phyloP scores from a whole-genome alignment of 2,888 invertebrate genomes.

The Eristalinus aeneus region DNA sequence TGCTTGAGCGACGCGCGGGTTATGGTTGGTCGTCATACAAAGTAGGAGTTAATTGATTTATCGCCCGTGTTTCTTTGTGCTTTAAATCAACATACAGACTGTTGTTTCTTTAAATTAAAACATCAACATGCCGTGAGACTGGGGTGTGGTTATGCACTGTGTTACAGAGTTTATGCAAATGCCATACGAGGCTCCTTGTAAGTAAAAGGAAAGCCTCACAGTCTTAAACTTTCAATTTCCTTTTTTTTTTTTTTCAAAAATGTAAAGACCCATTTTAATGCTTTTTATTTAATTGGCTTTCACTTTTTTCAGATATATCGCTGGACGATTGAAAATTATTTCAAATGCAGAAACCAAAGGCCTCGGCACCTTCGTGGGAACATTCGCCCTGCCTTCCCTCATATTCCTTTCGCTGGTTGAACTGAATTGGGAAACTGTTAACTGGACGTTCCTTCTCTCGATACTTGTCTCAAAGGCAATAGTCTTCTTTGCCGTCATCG shows the following conservation, averaged over 20 bases:
- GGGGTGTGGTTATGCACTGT: no score
- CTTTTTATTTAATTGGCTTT: neutral
- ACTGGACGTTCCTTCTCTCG: constrained; percentile 94
- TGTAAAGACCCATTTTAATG: neutral
- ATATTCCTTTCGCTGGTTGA: constrained; percentile 95
- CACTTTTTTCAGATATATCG: constrained; percentile 85
- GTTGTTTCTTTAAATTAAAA: no score
- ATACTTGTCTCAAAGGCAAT: constrained; percentile 92
- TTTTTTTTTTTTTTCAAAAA: no score
- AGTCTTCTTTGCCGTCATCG: constrained; percentile 90
- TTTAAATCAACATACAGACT: no score
- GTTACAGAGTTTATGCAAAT: no score
- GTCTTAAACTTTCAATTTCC: no score
- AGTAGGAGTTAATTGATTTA: no score
- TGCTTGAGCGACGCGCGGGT: neutral
- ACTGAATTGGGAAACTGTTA: constrained; percentile 90
- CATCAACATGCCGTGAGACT: no score
- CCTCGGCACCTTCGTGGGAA: constrained; percentile 94
- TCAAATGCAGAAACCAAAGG: constrained; percentile 93
- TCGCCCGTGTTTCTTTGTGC: no score
- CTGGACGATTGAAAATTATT: constrained; percentile 91
- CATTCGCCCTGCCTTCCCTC: constrained; percentile 94
- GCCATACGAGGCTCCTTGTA: no score
- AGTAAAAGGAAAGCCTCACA: no score
- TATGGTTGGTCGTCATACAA: no score